phyloP scores from a whole-genome alignment of 1,140 invertebrate species.

The Euwallacea fornicatus region DNA sequence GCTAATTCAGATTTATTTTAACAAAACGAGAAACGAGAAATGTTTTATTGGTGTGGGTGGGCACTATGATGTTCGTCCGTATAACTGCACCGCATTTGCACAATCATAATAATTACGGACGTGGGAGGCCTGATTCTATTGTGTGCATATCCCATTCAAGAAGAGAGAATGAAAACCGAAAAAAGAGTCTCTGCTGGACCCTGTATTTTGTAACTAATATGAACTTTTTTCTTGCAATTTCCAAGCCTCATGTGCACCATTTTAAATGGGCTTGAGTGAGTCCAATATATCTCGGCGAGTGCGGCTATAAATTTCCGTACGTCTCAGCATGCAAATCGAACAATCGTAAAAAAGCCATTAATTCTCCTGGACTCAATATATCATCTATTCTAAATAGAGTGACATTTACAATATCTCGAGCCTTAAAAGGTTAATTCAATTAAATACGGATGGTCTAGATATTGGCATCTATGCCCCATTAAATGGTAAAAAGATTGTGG shows the following conservation, averaged over 20 bases:
- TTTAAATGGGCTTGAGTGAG: too few relatives aligned
- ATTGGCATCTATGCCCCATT: background rate
- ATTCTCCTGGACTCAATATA: conserved; percentile 26
- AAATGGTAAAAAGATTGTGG: too few relatives aligned
- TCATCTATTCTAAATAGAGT: conserved; percentile 33
- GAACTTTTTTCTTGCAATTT: too few relatives aligned
- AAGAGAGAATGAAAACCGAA: conserved; percentile 26
- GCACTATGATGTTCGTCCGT: conserved; percentile 23
- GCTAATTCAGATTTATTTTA: background rate
- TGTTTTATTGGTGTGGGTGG: conserved; percentile 20
- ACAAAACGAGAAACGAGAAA: conserved; percentile 19
- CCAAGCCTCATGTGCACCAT: too few relatives aligned
- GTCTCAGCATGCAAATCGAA: conserved; percentile 24
- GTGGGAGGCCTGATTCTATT: conserved; percentile 38
- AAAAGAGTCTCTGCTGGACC: conserved; percentile 19
- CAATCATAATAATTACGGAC: conserved; percentile 36
- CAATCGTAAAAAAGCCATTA: conserved; percentile 30
- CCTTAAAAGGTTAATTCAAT: conserved; percentile 35
- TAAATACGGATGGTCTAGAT: conserved; percentile 34
- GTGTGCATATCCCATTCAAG: conserved; percentile 39
- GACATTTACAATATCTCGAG: conserved; percentile 26
- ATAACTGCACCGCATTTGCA: conserved; percentile 18
- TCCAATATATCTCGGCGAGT: background rate
- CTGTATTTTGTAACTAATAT: conserved; percentile 6
- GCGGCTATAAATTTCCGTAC: conserved; percentile 16